A percentile compares a stretch with the other conserved stretches of the same genome.
Conservation (phyloP, 1,140 invertebrate species). For the Sesamia nonagrioides region DNA sequence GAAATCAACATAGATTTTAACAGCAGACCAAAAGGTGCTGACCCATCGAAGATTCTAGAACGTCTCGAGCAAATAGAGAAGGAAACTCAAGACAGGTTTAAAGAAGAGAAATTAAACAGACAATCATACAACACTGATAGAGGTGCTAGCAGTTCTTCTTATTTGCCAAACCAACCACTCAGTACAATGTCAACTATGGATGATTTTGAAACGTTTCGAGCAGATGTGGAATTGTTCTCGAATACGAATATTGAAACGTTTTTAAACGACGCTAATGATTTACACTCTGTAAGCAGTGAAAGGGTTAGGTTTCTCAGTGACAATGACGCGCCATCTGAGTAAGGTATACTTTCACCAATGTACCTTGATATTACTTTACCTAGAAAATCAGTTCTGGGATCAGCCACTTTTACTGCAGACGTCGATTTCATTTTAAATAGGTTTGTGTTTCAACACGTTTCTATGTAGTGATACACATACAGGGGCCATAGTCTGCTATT, state of each 20-base stretch:
- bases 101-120: conserved; percentile 44
- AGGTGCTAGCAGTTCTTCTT: not conserved
- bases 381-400: conserved; percentile 13
- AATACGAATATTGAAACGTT: conserved; percentile 47
- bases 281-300: conserved; percentile 6
- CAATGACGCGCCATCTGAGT: conserved; percentile 35
- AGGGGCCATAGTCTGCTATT: too few relatives aligned
- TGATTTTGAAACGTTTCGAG: conserved; percentile 48
- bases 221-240: conserved; percentile 2
- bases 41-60: conserved; percentile 70
- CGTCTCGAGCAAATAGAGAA: conserved; percentile 78
- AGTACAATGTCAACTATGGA: conserved; percentile 35
- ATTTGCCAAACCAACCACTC: conserved; percentile 44
- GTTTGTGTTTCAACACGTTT: not conserved
- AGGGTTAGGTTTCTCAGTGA: conserved; percentile 35
- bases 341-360: conserved; percentile 41
- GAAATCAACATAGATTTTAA: conserved; percentile 78
- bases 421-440: not conserved
- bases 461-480: not conserved
- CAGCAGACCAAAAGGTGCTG: conserved; percentile 64
- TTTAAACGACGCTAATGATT: conserved; percentile 43
- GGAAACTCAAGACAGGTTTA: conserved; percentile 71
- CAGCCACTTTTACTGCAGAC: not conserved
- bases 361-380: conserved; percentile 11
- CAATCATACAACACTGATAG: not conserved